Evolutionary conservation across 1,140 invertebrate species (phyloP).

Genomic region (Aricia agestis): DNA sequence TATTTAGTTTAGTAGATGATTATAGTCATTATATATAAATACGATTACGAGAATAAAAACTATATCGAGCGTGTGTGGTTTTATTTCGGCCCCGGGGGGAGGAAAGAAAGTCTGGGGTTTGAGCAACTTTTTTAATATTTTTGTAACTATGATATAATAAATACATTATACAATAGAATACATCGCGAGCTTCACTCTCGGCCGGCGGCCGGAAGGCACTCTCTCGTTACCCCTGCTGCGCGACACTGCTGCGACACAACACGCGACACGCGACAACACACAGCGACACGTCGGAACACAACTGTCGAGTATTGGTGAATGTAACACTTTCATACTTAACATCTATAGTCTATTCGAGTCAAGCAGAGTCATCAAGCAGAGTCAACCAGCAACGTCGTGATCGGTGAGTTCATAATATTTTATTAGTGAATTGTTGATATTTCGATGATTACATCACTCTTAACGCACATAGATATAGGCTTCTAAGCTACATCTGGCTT

Average conservation of each 20-base stretch:
- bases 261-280: background rate
- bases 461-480: too few relatives aligned
- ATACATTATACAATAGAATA: constrained; percentile 72
- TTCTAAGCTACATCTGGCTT: too few relatives aligned
- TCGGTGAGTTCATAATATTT: too few relatives aligned
- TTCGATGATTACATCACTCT: too few relatives aligned
- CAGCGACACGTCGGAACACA: background rate
- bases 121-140: constrained; percentile 72
- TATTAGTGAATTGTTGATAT: too few relatives aligned
- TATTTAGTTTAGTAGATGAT: constrained; percentile 74
- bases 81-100: constrained; percentile 22
- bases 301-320: too few relatives aligned
- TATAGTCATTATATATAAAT: constrained; percentile 74
- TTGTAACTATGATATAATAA: constrained; percentile 71
- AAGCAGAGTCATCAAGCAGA: too few relatives aligned
- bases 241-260: background rate
- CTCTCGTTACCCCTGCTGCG: constrained; percentile 44
- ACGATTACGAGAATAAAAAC: constrained; percentile 66
- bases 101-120: constrained; percentile 42
- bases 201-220: constrained; percentile 52
- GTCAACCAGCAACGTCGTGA: too few relatives aligned
- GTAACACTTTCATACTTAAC: too few relatives aligned
- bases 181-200: constrained; percentile 66
- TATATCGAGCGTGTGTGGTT: constrained; percentile 53
- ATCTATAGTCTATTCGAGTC: too few relatives aligned